Base-by-base conservation (phyloP, 1,140 invertebrate genomes). In the Drosophila eugracilis region DNA sequence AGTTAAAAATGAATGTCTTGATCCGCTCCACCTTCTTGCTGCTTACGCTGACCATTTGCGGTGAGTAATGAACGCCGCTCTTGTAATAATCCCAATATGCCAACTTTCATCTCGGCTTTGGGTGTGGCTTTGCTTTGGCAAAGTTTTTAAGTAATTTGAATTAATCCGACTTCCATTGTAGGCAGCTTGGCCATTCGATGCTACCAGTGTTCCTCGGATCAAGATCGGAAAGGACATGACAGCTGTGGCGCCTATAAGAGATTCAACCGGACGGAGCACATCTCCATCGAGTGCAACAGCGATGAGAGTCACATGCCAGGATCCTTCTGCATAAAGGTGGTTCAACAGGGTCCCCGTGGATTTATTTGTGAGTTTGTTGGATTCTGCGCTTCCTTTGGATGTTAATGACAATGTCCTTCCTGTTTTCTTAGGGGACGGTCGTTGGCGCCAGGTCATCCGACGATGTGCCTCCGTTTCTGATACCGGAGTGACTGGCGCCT, bases 261-360 rank as follows among this genome's bases (percentile, higher is more conserved):
- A 65, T 98, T 98, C 84, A 95, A 98, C 78, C 95, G 93, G 78
- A 93, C 95, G 7, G 93, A 94, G 58, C 95, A 98, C 86, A 95
- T 97, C 72, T 93, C 97, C 1, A 95, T 98, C 6, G 97, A 98
- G 71, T 98, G 97, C 90, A 96, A 95, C 75, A 97, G 95, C 88
- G 97, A 97, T 83, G 97, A 98, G 89, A 96, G 96, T 53, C 93
- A 96, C 44, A 97, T 96, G 91, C 97, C 97, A 48, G 97, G 97
- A n/a, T 97, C 97, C 5, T 98, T 98, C 92, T 98, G 97, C 92
- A 96, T 97, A 91, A 98, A 98, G 93, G 93, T 97, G 12, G 95
- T 96, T 0, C 96, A 97, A 78, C 97, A 98, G 91, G 95, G 97
- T 42, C 97, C 97, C 0, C 94, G 95, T 91, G 97, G 97, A 78